phyloP scores from a whole-genome alignment of 2,113 vertebrate genomes.

The Daboia siamensis region DNA sequence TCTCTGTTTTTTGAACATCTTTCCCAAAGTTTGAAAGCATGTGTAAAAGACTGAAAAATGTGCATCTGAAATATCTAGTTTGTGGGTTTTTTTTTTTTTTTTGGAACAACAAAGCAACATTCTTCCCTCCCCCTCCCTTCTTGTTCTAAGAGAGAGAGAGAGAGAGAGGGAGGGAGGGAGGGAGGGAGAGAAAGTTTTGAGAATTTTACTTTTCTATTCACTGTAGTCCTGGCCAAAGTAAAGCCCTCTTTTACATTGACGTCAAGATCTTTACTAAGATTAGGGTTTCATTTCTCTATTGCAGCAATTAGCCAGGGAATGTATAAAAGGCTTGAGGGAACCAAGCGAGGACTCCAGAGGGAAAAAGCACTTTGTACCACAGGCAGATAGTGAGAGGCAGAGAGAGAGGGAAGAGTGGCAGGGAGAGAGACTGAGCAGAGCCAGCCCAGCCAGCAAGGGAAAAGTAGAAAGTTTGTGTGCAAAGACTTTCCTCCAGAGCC shows the following conservation, averaged over 20 bases:
- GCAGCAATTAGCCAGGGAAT: constrained; percentile 85
- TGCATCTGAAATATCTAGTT: constrained; percentile 45
- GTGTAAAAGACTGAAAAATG: constrained; percentile 43
- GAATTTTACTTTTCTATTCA: constrained; percentile 81
- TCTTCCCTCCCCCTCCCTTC: constrained; percentile 60
- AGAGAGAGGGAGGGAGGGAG: constrained; percentile 59
- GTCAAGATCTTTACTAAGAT: constrained; percentile 90
- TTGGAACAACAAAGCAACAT: constrained; percentile 65
- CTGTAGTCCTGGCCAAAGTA: constrained; percentile 78
- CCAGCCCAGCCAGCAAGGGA: constrained; percentile 49
- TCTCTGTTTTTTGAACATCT: constrained; percentile 57
- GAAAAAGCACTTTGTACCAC: constrained; percentile 71
- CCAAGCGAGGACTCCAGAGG: constrained; percentile 71
- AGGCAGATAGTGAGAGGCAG: constrained; percentile 68
- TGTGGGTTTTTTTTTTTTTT: constrained; percentile 26
- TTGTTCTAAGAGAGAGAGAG: constrained; percentile 62
- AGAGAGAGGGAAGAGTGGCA: constrained; percentile 6
- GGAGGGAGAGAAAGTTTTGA: constrained; percentile 62
- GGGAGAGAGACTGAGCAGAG: constrained; percentile 41
- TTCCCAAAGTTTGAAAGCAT: constrained; percentile 60
- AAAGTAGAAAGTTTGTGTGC: constrained; percentile 70
- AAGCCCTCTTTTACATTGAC: constrained; percentile 88
- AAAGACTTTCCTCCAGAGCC: constrained; percentile 45
- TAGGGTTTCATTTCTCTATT: constrained; percentile 87
- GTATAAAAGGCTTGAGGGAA: constrained; percentile 84